Evolutionary conservation across 2,797 vertebrate genomes (phyloP).

Genomic region (Botia kubotai): DNA sequence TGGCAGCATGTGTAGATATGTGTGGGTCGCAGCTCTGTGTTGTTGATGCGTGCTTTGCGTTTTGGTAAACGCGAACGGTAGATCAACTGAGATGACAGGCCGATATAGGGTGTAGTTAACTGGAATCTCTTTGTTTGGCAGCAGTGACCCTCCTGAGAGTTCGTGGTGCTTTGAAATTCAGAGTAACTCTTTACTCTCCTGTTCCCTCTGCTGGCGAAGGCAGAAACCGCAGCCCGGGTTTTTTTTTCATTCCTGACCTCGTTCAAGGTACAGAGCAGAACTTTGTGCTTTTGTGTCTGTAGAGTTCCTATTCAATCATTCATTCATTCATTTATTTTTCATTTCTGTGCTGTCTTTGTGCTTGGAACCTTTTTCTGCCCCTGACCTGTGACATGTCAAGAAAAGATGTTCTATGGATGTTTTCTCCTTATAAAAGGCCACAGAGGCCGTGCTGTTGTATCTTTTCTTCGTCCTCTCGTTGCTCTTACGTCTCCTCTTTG

Average conservation of each 20-base stretch:
- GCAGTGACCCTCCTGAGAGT: conserved; percentile 9
- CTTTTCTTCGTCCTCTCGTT: not conserved
- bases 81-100: conserved; percentile 23
- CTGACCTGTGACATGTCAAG: conserved; percentile 4
- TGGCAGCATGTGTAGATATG: not conserved
- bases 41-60: conserved; percentile 36
- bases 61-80: conserved; percentile 22
- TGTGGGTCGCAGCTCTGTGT: conserved; percentile 13
- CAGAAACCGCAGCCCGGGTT: conserved; percentile 76
- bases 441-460: not conserved
- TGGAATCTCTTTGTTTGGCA: conserved; percentile 16
- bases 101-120: conserved; percentile 30
- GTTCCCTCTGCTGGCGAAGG: conserved; percentile 86
- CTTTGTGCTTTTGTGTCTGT: not conserved
- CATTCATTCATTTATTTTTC: not conserved
- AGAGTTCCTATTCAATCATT: not conserved
- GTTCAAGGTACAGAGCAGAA: not conserved
- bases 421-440: conserved; percentile 19
- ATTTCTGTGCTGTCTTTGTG: not conserved
- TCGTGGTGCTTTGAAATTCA: conserved; percentile 67
- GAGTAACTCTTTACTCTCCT: conserved; percentile 80
- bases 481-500: not conserved
- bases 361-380: not conserved
- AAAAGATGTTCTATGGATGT: conserved; percentile 26
- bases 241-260: not conserved